Base-by-base conservation (phyloP, 2,888 invertebrate species). In the Alsophila aescularia region DNA sequence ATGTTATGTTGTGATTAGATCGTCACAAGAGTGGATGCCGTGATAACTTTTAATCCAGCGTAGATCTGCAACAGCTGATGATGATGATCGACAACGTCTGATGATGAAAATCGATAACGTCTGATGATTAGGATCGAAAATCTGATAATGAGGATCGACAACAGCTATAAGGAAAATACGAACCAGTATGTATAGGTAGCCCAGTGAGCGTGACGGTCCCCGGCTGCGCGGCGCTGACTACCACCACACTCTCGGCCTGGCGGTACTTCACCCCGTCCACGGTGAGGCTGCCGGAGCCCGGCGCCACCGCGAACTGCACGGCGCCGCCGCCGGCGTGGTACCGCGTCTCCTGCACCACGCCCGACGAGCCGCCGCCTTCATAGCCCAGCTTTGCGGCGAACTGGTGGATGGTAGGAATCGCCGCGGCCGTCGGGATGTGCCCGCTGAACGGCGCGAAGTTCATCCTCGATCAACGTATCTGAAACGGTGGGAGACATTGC, bases 371-470 rank as follows among this genome's bases (percentile, higher is more conserved):
- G 32, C 73, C 62, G 69, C 90, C 73, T 79, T 93, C 86, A 84
- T 93, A 87, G 57, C 93, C 85, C 80, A 95, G 93, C 91, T 96
- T 95, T 60, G 96, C 95, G 29, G 95, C 94, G 83, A 96, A 96
- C 85, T 97, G 96, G 83, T 96, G 96, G 78, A 97, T 96, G 55
- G 95, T 94, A 64, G 96, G 96, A 69, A 96, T 94, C 69, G 95
- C 93, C 66, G 94, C 93, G 70, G 95, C 93, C 69, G 95, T 93
- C 75, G 95, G 95, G 81, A 95, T 96, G 86, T 94, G 96, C 72
- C 95, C 95, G 72, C 96, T 95, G 83, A 96, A 97, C 66, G 96
- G 96, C 75, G 96, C 94, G 91, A 97, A 97, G 92, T 97, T 97
- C 97, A 97, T 97, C 77, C 60, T 69, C 57, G 58, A 50, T 69